Base-by-base conservation (phyloP, 2,113 vertebrate species). In the Eptesicus fuscus region DNA sequence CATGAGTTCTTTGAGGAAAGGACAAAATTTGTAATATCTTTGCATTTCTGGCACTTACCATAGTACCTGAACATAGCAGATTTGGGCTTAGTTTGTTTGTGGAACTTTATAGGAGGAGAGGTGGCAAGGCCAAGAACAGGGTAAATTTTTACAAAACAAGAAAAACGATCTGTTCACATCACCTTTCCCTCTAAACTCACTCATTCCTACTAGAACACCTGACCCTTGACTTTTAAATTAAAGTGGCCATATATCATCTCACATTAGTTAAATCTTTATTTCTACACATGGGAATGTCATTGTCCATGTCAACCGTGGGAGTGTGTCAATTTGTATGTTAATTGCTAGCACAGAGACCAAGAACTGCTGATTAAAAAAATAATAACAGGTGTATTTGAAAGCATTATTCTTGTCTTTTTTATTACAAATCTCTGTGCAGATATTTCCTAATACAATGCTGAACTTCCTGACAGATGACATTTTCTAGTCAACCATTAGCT, bases 401-500 rank as follows among this genome's bases (percentile, higher is more conserved):
- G 22, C 74, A 71, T 88, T 77, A 5, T 70, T 51, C 8, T 13
- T 80, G 3, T 93, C 28, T 69, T 67, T 59, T 67, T 85, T 77
- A 76, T 95, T 83, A 22, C 40, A 95, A 87, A 79, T 87, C 18
- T 90, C 9, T 53, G 11, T 12, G 12, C 7, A 30, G 2, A 56
- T 82, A 70, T 76, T 63, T 93, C 30, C 67, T 78, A n/a, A 53
- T 73, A 13, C 32, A 14, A 16, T 61, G 0, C 28, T 90, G 35
- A 76, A 44, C 14, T 22, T 90, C 56, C 9, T 83, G 53, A 91
- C 11, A 89, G 18, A 67, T 84, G 40, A 32, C 49, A 83, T 86
- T 96, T 94, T 96, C 30, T 79, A 70, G 61, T 85, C 56, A 95
- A 94, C 63, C 92, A 73, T 22, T 80, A 40, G 9, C 17, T 11